Base-by-base conservation (phyloP, 2,113 vertebrate genomes). In the Hydropotes inermis region DNA sequence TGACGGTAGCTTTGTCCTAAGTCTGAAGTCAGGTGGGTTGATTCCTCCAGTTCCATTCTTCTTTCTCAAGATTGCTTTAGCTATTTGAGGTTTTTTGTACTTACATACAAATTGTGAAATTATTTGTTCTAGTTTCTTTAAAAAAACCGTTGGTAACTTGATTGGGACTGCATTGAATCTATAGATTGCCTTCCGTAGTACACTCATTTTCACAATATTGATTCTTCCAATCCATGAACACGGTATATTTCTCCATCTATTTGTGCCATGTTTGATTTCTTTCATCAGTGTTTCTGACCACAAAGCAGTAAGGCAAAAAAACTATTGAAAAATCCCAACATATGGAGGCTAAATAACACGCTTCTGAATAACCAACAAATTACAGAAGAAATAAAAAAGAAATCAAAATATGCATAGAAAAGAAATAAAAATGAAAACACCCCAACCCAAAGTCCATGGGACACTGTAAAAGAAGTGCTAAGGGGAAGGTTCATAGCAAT, bases 121-220 rank as follows among this genome's bases (percentile, higher is more conserved):
- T 64, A 64, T 64, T 64, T 64, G 61, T n/a, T 64, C 61, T n/a
- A 64, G 61, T 64, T 64, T 33, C n/a, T 16, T 64, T 33, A 64
- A n/a, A 64, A n/a, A 64, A 4, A n/a, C 15, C 4, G 0, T n/a
- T 64, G 16, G 7, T 64, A n/a, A 16, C 15, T 9, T 64, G 61
- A 64, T n/a, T n/a, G 33, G 19, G 16, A 64, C n/a, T 64, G 7
- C 61, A 64, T 17, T 64, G 61, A 64, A n/a, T 64, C 61, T 64
- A n/a, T 64, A 64, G 33, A 19, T 64, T 0, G 1, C 61, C 16
- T 9, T 64, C 0, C 4, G 15, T 17, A n/a, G 61, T n/a, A 33
- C 4, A n/a, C 15, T n/a, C 61, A 9, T 64, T 64, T 64, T 64
- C 7, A 64, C 30, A 17, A n/a, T n/a, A 64, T n/a, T 64, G 61